A percentile compares a stretch with the other conserved stretches of the same genome.
These are phyloP conservation scores for Proteles cristata DNA, from an alignment of 2,113 vertebrate genomes.

Conservation along the genomic window DNA sequence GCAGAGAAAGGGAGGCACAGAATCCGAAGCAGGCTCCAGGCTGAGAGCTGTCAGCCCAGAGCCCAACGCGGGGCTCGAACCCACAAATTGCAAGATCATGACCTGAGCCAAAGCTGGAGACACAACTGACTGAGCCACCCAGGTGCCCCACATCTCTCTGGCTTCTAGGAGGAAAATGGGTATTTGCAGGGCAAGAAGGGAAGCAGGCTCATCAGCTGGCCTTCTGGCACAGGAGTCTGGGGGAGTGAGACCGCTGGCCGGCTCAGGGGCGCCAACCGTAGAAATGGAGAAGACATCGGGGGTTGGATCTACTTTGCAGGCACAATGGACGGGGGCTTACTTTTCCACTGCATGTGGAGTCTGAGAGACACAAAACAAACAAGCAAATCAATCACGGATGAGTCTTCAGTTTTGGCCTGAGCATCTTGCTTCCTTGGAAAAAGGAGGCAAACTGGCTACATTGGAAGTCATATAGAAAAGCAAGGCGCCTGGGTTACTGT, in stretches of 20 bases:
- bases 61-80: too few species aligned
- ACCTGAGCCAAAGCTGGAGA: too few species aligned
- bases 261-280: background rate
- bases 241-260: background rate
- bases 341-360: background rate
- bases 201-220: background rate
- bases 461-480: background rate
- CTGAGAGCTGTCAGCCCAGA: too few species aligned
- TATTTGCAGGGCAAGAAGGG: background rate
- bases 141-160: background rate
- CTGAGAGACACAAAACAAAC: slow-evolving; percentile 17
- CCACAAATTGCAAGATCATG: too few species aligned
- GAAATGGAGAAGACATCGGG: background rate
- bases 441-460: background rate
- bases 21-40: too few species aligned
- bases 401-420: background rate
- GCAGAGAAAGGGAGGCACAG: too few species aligned
- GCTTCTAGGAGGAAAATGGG: background rate
- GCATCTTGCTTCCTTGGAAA: background rate
- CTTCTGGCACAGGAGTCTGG: background rate
- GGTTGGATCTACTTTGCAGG: background rate
- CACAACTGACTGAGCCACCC: too few species aligned
- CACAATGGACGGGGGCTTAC: background rate
- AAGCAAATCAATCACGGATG: background rate
- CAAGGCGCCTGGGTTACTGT: background rate